Evolutionary conservation across 1,140 invertebrate genomes (phyloP).

Genomic region (Zaprionus gabonicus): DNA sequence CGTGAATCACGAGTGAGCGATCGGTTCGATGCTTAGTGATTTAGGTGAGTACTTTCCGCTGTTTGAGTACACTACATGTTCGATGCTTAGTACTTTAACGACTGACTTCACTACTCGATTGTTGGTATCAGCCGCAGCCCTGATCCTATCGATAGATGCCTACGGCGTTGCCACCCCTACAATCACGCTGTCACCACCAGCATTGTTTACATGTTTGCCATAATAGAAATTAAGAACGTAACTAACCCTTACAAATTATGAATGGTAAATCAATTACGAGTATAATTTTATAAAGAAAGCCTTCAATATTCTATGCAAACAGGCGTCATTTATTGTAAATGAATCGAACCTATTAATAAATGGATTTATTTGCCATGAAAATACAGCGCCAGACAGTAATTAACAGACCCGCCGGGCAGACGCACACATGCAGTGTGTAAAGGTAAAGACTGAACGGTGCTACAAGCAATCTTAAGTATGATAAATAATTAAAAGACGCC

Average conservation of each 20-base stretch:
- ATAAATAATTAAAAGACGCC: constrained; percentile 53
- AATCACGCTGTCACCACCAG: no score
- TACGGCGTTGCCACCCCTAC: no score
- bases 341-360: background rate
- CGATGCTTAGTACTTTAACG: no score
- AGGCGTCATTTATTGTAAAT: background rate
- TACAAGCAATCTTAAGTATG: constrained; percentile 37
- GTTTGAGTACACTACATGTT: no score
- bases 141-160: no score
- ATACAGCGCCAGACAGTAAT: background rate
- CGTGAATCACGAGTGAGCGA: no score
- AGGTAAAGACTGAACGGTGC: constrained; percentile 13
- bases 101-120: no score
- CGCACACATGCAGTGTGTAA: background rate
- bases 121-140: no score
- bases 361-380: background rate
- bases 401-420: background rate
- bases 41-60: no score
- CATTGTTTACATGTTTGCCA: no score
- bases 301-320: background rate
- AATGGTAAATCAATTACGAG: background rate
- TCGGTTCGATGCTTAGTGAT: no score
- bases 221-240: no score
- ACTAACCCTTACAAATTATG: background rate
- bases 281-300: background rate